Percentiles rank a stretch among this genome's conserved stretches.
Conservation (phyloP, 1,140 invertebrate genomes). For the Polypedilum pembai region DNA sequence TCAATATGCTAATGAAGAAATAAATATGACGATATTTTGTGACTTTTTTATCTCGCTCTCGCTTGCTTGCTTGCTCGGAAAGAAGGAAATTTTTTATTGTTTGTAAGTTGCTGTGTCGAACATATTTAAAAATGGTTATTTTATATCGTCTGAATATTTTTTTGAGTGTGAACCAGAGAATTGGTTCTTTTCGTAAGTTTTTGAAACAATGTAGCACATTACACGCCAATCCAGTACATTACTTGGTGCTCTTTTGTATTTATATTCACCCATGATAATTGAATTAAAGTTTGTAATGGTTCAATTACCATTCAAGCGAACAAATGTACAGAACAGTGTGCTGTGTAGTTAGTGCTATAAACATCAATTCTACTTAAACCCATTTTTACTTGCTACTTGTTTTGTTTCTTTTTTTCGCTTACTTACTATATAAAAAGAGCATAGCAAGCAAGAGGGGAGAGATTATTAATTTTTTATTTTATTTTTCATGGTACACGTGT, state of each 20-base stretch:
- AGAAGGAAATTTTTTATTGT: neutral
- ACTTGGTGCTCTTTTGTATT: neutral
- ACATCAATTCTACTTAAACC: constrained; percentile 27
- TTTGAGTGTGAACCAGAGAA: neutral
- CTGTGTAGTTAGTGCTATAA: neutral
- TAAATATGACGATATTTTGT: constrained; percentile 15
- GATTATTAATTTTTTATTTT: neutral
- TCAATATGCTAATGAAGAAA: constrained; percentile 27
- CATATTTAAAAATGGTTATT: constrained; percentile 11
- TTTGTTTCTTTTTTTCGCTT: neutral
- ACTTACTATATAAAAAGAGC: neutral
- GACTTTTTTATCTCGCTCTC: neutral
- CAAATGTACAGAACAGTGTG: neutral
- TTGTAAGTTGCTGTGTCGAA: neutral
- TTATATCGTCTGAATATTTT: neutral
- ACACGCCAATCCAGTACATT: too few relatives aligned
- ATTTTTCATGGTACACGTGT: neutral
- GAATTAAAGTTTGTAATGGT: constrained; percentile 27
- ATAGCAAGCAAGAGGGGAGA: neutral
- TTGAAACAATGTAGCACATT: neutral
- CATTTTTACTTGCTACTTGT: neutral
- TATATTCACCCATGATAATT: constrained; percentile 10
- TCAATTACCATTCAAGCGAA: constrained; percentile 12
- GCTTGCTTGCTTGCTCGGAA: neutral
- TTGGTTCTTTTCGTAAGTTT: neutral